Conservation (phyloP, 2,113 vertebrate genomes). For the Onychostruthus taczanowskii region DNA sequence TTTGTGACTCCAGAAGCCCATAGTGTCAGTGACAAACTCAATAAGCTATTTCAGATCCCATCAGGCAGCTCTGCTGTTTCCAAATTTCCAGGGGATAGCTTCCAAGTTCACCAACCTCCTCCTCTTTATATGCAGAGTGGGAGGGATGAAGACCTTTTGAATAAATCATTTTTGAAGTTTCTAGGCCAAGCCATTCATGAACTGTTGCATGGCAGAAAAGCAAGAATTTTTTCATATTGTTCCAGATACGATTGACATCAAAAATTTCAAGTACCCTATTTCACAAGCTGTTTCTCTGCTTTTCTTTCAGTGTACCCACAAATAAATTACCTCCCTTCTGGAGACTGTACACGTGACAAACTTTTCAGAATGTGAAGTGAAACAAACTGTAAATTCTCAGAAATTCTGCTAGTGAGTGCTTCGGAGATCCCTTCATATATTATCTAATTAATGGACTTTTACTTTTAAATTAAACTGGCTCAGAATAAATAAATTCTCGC, state of each 20-base stretch:
- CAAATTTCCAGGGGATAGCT: neutral
- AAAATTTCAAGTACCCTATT: neutral
- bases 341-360: neutral
- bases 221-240: constrained; percentile 25
- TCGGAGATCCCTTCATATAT: neutral
- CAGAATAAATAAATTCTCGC: constrained; percentile 27
- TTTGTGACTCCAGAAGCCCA: neutral
- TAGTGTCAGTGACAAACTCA: constrained; percentile 6
- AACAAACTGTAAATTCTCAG: neutral
- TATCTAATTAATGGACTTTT: constrained; percentile 24
- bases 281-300: constrained; percentile 3
- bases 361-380: neutral
- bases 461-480: constrained; percentile 33
- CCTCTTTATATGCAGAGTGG: neutral
- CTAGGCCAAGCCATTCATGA: constrained; percentile 43
- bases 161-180: constrained; percentile 55
- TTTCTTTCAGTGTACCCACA: neutral
- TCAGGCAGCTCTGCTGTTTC: constrained; percentile 6
- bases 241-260: neutral
- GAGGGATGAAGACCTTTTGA: constrained; percentile 16
- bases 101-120: neutral
- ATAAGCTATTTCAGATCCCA: constrained; percentile 24
- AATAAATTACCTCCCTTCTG: neutral
- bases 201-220: neutral
- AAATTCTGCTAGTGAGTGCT: neutral